Evolutionary conservation across 2,888 invertebrate genomes (phyloP).

Genomic region (Drosophila testacea): DNA sequence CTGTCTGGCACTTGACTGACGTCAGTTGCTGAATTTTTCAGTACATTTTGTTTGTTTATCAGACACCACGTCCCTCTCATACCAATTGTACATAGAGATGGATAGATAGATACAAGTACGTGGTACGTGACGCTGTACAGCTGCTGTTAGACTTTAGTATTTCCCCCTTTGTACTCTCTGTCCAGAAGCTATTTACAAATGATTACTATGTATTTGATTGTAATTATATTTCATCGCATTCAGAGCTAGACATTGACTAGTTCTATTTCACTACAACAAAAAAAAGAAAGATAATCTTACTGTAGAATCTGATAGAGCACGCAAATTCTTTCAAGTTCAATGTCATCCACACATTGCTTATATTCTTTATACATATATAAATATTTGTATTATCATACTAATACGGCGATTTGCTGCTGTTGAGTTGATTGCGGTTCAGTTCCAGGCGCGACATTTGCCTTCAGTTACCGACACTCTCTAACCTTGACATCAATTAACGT

Average conservation of each 20-base stretch:
- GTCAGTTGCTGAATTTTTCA: slow-evolving; percentile 47
- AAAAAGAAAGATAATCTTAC: neutral
- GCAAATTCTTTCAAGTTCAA: slow-evolving; percentile 68
- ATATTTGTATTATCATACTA: slow-evolving; percentile 50
- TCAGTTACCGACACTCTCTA: slow-evolving; percentile 51
- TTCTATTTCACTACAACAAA: slow-evolving; percentile 17
- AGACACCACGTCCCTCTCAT: slow-evolving; percentile 31
- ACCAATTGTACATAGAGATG: slow-evolving; percentile 14
- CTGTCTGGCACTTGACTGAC: slow-evolving; percentile 59
- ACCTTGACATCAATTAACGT: slow-evolving; percentile 83
- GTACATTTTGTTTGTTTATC: slow-evolving; percentile 42
- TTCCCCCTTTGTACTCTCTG: neutral
- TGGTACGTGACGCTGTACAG: slow-evolving; percentile 52
- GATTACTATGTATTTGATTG: slow-evolving; percentile 34
- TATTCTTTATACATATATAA: slow-evolving; percentile 11
- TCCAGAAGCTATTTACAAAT: slow-evolving; percentile 6
- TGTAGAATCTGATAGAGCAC: slow-evolving; percentile 6
- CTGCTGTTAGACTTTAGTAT: slow-evolving; percentile 21
- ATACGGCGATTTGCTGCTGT: slow-evolving; percentile 38
- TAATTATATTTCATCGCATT: slow-evolving; percentile 37
- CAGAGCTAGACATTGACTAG: slow-evolving; percentile 15
- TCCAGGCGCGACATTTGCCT: slow-evolving; percentile 26
- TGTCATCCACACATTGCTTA: slow-evolving; percentile 50
- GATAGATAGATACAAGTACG: slow-evolving; percentile 1
- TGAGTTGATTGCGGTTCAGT: slow-evolving; percentile 35